Conservation (phyloP, 2,888 invertebrate genomes). For the Leptinotarsa haldemani region DNA sequence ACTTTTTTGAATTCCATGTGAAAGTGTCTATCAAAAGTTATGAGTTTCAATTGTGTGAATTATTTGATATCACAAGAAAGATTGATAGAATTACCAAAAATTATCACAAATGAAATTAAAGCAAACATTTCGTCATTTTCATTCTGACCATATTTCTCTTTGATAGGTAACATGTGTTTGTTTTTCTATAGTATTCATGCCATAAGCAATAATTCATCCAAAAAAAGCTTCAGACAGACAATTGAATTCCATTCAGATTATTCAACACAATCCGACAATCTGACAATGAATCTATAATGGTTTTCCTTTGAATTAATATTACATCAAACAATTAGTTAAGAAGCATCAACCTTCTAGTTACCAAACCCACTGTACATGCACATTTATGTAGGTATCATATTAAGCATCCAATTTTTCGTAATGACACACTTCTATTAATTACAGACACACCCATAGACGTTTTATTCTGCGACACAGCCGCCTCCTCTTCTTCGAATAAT, state of each 20-base stretch:
- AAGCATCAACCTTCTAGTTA: constrained; percentile 5
- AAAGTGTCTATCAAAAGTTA: too few relatives aligned
- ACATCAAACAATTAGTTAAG: constrained; percentile 8
- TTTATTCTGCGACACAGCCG: constrained; percentile 21
- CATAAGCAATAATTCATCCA: too few relatives aligned
- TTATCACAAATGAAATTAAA: too few relatives aligned
- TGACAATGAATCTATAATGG: neutral
- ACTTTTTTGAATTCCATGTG: too few relatives aligned
- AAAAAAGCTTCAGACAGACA: neutral
- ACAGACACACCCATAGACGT: constrained; percentile 36
- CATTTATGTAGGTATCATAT: constrained; percentile 23
- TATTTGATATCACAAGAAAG: too few relatives aligned
- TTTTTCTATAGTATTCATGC: neutral
- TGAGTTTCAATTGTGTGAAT: too few relatives aligned
- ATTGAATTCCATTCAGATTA: neutral
- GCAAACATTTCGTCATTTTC: too few relatives aligned
- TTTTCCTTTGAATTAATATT: neutral
- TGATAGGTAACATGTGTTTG: neutral
- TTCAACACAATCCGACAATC: neutral
- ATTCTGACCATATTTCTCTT: neutral
- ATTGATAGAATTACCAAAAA: too few relatives aligned
- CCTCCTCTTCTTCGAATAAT: constrained; percentile 34
- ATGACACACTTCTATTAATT: constrained; percentile 40
- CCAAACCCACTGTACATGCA: constrained; percentile 5
- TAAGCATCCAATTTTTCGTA: constrained; percentile 40